Conservation (phyloP, 2,797 vertebrate species). For the Gila robusta region DNA sequence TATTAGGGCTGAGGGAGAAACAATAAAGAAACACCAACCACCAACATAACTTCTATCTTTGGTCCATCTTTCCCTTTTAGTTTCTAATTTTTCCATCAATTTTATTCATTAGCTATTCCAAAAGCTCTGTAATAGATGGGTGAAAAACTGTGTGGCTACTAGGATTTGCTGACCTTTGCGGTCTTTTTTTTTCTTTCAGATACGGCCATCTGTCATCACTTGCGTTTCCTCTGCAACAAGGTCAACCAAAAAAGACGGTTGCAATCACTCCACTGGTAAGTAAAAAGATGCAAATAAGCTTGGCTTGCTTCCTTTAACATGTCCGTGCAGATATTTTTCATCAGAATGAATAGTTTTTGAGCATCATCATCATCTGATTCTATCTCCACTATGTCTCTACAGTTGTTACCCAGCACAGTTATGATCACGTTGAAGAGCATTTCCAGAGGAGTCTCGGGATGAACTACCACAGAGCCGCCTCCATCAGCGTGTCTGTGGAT, state of each 20-base stretch:
- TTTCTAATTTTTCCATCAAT: neutral
- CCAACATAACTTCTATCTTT: neutral
- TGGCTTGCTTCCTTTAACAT: slow-evolving; percentile 25
- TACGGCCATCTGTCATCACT: slow-evolving; percentile 84
- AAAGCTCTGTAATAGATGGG: neutral
- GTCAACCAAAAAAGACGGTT: slow-evolving; percentile 66
- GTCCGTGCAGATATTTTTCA: slow-evolving; percentile 9
- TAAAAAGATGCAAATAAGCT: slow-evolving; percentile 8
- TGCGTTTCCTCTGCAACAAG: slow-evolving; percentile 76
- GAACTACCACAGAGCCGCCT: slow-evolving; percentile 72
- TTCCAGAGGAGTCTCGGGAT: slow-evolving; percentile 82
- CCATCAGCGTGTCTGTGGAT: slow-evolving; percentile 83
- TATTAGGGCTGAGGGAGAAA: slow-evolving; percentile 22
- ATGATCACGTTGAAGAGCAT: slow-evolving; percentile 82
- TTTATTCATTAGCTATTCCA: neutral
- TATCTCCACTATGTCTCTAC: slow-evolving; percentile 23
- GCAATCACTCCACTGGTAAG: slow-evolving; percentile 72
- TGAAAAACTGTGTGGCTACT: neutral
- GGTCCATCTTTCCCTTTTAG: neutral
- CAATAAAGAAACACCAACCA: neutral
- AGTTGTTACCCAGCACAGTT: slow-evolving; percentile 73
- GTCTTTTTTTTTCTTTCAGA: slow-evolving; percentile 62
- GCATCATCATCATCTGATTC: slow-evolving; percentile 37
- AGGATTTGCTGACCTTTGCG: slow-evolving; percentile 16
- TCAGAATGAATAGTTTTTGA: slow-evolving; percentile 34